A percentile compares a stretch with the other conserved stretches of the same genome.
phyloP scores from a whole-genome alignment of 1,140 invertebrate species.

The Acyrthosiphon pisum region DNA sequence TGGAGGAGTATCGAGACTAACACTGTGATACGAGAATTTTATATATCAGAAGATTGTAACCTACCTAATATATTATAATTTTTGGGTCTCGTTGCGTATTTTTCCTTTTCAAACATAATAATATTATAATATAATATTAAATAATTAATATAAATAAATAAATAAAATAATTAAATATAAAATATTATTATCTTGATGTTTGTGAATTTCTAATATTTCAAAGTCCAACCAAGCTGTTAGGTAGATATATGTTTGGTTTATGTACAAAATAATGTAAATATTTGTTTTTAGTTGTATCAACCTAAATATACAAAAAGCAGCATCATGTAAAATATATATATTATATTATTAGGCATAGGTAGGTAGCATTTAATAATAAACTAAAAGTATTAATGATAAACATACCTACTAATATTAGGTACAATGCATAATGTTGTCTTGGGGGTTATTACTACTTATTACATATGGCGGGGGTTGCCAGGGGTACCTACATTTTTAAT shows the following conservation, averaged over 20 bases:
- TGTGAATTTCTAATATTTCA: background rate
- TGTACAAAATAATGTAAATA: background rate
- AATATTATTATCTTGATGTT: conserved; percentile 11
- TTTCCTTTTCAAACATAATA: background rate
- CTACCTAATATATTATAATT: background rate
- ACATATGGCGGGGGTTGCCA: background rate
- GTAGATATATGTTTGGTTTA: background rate
- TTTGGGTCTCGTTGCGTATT: background rate
- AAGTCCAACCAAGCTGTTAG: background rate
- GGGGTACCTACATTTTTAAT: background rate
- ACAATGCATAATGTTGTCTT: background rate
- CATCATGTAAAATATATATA: background rate
- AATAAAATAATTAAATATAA: too few relatives aligned
- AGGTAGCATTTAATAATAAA: background rate
- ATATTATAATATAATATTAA: too few relatives aligned
- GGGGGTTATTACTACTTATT: background rate
- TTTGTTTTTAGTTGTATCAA: background rate
- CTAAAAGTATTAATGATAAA: background rate
- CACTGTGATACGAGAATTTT: too few relatives aligned
- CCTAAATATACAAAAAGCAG: background rate
- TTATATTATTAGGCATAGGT: background rate
- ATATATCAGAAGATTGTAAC: too few relatives aligned
- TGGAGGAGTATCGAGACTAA: too few relatives aligned
- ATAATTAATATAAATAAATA: too few relatives aligned
- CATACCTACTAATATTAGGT: background rate